Evolutionary conservation across 1,140 invertebrate genomes (phyloP).

Genomic region (Neodiprion virginianus): DNA sequence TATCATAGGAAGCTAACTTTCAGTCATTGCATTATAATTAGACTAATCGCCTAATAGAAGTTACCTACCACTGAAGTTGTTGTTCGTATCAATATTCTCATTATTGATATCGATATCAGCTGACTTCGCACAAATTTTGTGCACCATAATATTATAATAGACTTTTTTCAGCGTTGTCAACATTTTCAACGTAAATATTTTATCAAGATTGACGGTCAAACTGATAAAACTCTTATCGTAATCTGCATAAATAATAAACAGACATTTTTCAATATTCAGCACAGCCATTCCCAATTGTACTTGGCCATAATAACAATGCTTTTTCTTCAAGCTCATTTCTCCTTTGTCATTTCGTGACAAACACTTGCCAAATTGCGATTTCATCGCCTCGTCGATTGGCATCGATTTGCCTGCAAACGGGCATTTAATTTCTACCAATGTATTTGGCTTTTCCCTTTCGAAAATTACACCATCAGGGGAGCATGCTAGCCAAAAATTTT

Average conservation of each 20-base stretch:
- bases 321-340: constrained; percentile 18
- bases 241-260: constrained; percentile 29
- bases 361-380: not conserved
- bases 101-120: too few species aligned
- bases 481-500: constrained; percentile 31
- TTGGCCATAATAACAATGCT: constrained; percentile 28
- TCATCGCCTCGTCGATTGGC: not conserved
- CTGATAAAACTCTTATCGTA: constrained; percentile 24
- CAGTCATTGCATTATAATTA: too few species aligned
- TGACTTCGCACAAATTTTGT: too few species aligned
- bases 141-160: too few species aligned
- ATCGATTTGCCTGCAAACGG: constrained; percentile 19
- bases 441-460: constrained; percentile 17
- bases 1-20: too few species aligned
- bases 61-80: too few species aligned
- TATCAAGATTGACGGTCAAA: too few species aligned
- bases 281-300: constrained; percentile 27
- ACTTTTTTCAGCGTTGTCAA: too few species aligned
- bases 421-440: constrained; percentile 33
- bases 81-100: too few species aligned
- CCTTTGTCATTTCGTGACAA: not conserved
- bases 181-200: too few species aligned
- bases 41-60: too few species aligned
- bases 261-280: constrained; percentile 20
- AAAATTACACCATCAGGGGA: constrained; percentile 35